Evolutionary conservation across 2,888 invertebrate genomes (phyloP).

Genomic region (Biston betularia): DNA sequence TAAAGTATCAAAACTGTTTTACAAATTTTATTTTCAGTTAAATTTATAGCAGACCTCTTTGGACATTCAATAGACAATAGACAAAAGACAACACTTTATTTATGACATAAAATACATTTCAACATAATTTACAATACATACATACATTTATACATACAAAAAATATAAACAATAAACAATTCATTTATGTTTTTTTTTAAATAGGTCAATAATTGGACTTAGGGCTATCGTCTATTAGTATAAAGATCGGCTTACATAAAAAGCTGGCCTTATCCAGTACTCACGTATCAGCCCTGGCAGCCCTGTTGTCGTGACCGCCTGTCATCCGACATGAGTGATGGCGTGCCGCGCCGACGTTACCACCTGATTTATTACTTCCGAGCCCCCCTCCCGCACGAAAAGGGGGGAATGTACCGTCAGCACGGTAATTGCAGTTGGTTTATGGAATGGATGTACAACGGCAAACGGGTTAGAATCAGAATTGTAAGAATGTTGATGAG

Average conservation of each 20-base stretch:
- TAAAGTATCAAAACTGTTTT: background rate
- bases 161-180: no score
- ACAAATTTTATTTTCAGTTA: background rate
- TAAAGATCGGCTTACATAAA: background rate
- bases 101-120: no score
- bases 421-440: conserved; percentile 50
- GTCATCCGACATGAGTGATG: conserved; percentile 81
- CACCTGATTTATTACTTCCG: conserved; percentile 86
- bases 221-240: background rate
- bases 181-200: background rate
- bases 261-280: conserved; percentile 17
- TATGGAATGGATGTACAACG: conserved; percentile 37
- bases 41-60: no score
- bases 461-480: conserved; percentile 17
- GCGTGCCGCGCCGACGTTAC: conserved; percentile 83
- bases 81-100: no score
- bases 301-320: conserved; percentile 75
- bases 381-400: conserved; percentile 51
- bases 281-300: conserved; percentile 44
- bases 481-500: conserved; percentile 13
- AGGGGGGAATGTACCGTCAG: conserved; percentile 51
- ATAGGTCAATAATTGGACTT: background rate
- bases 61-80: no score
- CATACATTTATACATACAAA: no score
- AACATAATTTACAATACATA: no score